Evolutionary conservation across 2,113 vertebrate genomes (phyloP), one percentile per base, ranked within the genome.

Genomic region (Lycaon pictus): DNA sequence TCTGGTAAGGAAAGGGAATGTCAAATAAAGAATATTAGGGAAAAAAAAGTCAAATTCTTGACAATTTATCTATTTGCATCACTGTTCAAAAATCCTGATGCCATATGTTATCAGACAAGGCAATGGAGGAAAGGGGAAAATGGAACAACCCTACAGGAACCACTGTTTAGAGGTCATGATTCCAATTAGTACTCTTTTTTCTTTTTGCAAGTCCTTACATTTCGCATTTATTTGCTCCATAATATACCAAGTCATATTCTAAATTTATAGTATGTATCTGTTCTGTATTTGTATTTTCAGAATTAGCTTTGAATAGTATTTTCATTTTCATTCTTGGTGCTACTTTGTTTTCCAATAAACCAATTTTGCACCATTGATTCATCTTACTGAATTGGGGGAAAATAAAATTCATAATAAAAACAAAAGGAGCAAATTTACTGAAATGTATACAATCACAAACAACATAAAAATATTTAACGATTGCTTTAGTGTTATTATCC

Each of bases 341-440:
- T 35, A 4, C 9, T 79, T 90, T 81, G 9, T 9, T 27, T 7
- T 94, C 4, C 9, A 90, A 29, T 32, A 29, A 74, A 35, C 15
- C 4, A 60, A 62, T 93, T 93, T 60, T 76, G 22, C 82, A 17
- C 11, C 37, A 71, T 15, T 67, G 56, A 58, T 87, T 69, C 43
- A 92, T 92, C 65, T 86, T 96, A 37, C 10, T 95, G 69, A 92
- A 69, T 43, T 37, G 35, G 4, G 13, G 22, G 90, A 85, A 87
- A 87, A 90, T 72, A 5, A 1, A 87, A 51, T 15, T 72, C 16
- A 85, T 91, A 81, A 71, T 56, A 72, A 91, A 92, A 67, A 25
- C 6, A 56, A 92, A 80, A 48, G 5, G 5, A 77, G 37, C 3
- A 71, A 79, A 62, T 80, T 87, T 55, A 76, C 58, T 63, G 32